Evolutionary conservation across 2,888 invertebrate species (phyloP).

Genomic region (Agrotis exclamationis): DNA sequence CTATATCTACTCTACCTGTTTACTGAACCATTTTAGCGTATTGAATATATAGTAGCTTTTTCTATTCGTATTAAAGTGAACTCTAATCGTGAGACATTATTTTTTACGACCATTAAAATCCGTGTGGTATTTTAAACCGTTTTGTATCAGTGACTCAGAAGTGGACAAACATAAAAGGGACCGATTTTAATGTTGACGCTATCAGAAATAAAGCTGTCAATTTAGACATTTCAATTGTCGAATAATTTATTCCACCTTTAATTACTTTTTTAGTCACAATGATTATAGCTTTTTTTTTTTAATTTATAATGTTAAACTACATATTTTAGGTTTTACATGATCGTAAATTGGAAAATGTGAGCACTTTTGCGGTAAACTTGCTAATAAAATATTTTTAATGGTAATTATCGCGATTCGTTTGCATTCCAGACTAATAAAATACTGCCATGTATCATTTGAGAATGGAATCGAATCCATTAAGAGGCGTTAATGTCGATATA

Average conservation of each 20-base stretch:
- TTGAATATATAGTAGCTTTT: constrained; percentile 74
- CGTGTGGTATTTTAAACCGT: constrained; percentile 75
- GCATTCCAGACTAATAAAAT: constrained; percentile 55
- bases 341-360: constrained; percentile 33
- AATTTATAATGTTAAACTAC: neutral
- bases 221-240: constrained; percentile 47
- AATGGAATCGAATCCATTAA: constrained; percentile 75
- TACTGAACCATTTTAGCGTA: constrained; percentile 71
- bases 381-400: constrained; percentile 44
- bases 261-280: constrained; percentile 26
- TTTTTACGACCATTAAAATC: constrained; percentile 78
- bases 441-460: constrained; percentile 55
- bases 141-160: constrained; percentile 68
- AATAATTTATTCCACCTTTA: constrained; percentile 34
- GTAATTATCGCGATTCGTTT: constrained; percentile 31
- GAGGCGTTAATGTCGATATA: constrained; percentile 81
- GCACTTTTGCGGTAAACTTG: constrained; percentile 28
- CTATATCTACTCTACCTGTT: constrained; percentile 68
- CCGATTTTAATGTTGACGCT: constrained; percentile 70
- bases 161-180: constrained; percentile 70
- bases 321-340: constrained; percentile 30
- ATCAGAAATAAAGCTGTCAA: constrained; percentile 53
- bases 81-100: constrained; percentile 77
- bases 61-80: constrained; percentile 71
- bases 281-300: constrained; percentile 6